Conservation (phyloP, 2,888 invertebrate species). For the Phengaris alcon region DNA sequence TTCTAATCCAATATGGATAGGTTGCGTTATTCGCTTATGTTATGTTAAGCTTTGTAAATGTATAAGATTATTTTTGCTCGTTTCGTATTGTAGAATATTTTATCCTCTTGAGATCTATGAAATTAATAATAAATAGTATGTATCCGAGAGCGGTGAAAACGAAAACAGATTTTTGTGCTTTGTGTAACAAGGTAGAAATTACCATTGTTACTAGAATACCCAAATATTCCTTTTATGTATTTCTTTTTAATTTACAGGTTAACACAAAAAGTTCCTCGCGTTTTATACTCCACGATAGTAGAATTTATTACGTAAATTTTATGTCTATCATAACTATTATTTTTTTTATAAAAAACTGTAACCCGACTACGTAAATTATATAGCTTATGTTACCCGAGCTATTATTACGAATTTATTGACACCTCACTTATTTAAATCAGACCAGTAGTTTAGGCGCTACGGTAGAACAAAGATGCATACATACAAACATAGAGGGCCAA, state of each 20-base stretch:
- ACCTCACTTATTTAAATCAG: too few species aligned
- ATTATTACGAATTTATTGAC: too few species aligned
- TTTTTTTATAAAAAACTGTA: too few species aligned
- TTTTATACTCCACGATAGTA: background rate
- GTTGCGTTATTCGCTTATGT: background rate
- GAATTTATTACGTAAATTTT: background rate
- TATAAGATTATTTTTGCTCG: background rate
- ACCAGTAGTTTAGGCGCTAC: too few species aligned
- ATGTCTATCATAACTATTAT: too few species aligned
- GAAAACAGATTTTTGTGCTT: background rate
- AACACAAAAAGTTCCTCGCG: background rate
- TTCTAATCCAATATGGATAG: background rate
- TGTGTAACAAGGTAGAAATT: background rate
- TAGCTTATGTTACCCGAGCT: too few species aligned
- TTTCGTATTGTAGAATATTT: background rate
- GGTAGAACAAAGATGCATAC: too few species aligned
- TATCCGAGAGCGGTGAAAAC: background rate
- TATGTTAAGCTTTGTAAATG: background rate
- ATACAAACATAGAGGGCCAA: too few species aligned
- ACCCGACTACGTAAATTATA: too few species aligned
- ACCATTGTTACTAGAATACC: background rate
- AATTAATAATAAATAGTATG: conserved; percentile 24
- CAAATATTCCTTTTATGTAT: too few species aligned
- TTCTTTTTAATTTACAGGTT: too few species aligned
- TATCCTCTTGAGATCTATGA: conserved; percentile 2